phyloP scores from a whole-genome alignment of 2,888 invertebrate species.

The Machimus rusticus region DNA sequence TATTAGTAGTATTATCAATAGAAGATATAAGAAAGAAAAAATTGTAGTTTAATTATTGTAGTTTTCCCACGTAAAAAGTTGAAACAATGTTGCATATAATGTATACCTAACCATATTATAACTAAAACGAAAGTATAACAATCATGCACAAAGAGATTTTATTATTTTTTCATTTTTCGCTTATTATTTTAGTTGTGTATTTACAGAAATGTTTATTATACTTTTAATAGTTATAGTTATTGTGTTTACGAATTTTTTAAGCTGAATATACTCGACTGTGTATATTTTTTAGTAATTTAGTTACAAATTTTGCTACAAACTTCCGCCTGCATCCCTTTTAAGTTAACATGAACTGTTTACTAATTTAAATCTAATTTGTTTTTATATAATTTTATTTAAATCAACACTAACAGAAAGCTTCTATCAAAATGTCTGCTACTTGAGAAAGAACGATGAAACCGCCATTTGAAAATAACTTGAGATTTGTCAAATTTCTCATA shows the following conservation, averaged over 20 bases:
- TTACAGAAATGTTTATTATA: too few relatives aligned
- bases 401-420: neutral
- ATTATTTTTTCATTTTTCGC: too few relatives aligned
- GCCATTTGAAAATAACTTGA: neutral
- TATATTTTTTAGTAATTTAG: neutral
- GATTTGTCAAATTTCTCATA: neutral
- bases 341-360: neutral
- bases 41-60: too few relatives aligned
- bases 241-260: neutral
- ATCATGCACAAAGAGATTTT: too few relatives aligned
- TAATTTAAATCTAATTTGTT: neutral
- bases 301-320: neutral
- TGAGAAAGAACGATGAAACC: neutral
- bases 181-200: too few relatives aligned
- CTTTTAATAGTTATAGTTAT: neutral
- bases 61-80: too few relatives aligned
- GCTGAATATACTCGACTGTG: neutral
- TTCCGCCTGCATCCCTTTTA: slow-evolving; percentile 12
- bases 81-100: too few relatives aligned
- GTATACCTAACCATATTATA: too few relatives aligned
- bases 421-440: slow-evolving; percentile 37
- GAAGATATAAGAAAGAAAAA: too few relatives aligned
- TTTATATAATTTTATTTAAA: neutral
- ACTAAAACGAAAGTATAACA: too few relatives aligned
- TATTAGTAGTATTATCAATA: too few relatives aligned